Conservation (phyloP, 2,113 vertebrate genomes). For the Sigmodon hispidus region DNA sequence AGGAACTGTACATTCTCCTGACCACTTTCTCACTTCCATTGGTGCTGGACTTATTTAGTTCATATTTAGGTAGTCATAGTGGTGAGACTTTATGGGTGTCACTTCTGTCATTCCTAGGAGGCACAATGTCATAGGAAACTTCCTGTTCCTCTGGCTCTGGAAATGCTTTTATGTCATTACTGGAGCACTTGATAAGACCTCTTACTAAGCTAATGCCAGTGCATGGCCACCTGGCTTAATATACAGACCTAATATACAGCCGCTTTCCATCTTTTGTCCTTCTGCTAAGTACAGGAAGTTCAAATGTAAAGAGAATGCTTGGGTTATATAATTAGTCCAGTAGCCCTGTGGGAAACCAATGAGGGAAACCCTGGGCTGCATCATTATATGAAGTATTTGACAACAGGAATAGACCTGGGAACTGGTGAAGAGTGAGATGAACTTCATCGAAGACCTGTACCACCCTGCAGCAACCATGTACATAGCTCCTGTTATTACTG, state of each 20-base stretch:
- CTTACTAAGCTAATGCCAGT: neutral
- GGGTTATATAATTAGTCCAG: neutral
- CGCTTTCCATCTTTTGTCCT: neutral
- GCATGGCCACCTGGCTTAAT: neutral
- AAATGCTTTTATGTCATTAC: neutral
- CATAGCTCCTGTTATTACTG: neutral
- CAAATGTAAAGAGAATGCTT: neutral
- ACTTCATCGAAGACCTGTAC: neutral
- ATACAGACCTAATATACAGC: neutral
- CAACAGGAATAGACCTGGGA: neutral
- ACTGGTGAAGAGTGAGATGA: rapidly evolving
- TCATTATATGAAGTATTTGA: neutral
- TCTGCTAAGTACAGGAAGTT: neutral
- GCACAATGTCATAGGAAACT: neutral
- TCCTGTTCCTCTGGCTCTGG: neutral
- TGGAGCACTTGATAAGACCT: neutral
- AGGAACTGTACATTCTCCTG: neutral
- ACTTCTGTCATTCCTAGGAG: neutral
- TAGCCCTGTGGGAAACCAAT: neutral
- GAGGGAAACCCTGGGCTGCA: neutral
- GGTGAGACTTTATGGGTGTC: neutral
- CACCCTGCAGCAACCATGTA: neutral
- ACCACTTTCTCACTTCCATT: neutral
- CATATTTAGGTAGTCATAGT: neutral
- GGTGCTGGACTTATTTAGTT: neutral